Evolutionary conservation across 2,113 vertebrate species (phyloP), one percentile per base, ranked within the genome.

Genomic region (Speoplatyrhinus poulsoni): DNA sequence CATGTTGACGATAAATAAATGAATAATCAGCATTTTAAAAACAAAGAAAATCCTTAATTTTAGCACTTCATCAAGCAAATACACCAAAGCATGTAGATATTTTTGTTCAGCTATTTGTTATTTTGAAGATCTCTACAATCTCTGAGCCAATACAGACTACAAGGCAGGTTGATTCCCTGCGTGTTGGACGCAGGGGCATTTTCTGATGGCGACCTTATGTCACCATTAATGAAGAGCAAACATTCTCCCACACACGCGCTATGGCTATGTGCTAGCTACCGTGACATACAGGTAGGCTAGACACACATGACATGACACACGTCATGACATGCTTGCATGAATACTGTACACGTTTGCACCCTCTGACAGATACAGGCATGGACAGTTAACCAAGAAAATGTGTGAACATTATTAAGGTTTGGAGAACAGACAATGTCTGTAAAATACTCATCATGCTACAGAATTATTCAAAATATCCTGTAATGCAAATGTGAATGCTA

Each of bases 141-240:
- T 6, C 9, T 60, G 49, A 33, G 46, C 54, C 5, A 69, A 4
- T 2, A 6, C 11, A n/a, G 76, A 74, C 16, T 56, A 56, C 48
- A 70, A 63, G 53, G 70, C 52, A 73, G 72, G 32, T 72, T 79
- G 62, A 60, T 56, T 72, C 46, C 36, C 48, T 47, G 47, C 7
- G n/a, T 54, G 10, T 41, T 62, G 62, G 12, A 6, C n/a, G 47
- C 65, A 56, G 5, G 61, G 60, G 62, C 36, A 52, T 72, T 66
- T 77, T 49, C 50, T 64, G 52, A 66, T 61, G 60, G 58, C 81
- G 70, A 87, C 71, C 73, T 75, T 70, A 74, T 75, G 67, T 75
- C 76, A 75, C 72, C 65, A 72, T 71, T 83, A 79, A 83, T 86
- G 69, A 86, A 83, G 63, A 80, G 71, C 79, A 86, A 79, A 75